These are phyloP conservation scores for Zoanthus gigantus DNA, from an alignment of 92 coral and sea anemone species.

Conservation along the genomic window DNA sequence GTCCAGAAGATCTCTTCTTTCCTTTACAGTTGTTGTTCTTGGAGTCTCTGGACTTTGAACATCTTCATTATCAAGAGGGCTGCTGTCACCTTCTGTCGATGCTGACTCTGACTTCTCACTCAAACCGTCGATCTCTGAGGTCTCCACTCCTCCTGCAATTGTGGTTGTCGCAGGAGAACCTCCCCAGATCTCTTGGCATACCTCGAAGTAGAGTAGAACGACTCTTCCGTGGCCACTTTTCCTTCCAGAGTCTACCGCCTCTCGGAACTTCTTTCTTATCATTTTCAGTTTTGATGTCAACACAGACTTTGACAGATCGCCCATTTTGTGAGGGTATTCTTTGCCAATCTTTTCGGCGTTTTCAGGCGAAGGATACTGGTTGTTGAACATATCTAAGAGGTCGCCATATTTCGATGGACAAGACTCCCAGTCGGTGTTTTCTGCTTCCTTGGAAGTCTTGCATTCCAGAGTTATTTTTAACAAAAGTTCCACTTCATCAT, in stretches of 20 bases:
- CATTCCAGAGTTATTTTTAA: neutral
- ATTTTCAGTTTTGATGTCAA: neutral
- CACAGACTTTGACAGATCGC: neutral
- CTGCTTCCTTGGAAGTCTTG: constrained; percentile 3
- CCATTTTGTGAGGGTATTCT: constrained; percentile 5
- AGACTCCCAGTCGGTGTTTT: constrained; percentile 10
- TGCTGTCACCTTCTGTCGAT: constrained; percentile 3
- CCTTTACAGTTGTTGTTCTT: constrained; percentile 1
- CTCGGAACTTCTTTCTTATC: constrained; percentile 5
- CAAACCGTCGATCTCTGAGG: constrained; percentile 1
- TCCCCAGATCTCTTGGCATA: constrained; percentile 3
- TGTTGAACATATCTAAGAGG: constrained; percentile 5
- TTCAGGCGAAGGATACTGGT: neutral
- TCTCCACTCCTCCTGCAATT: constrained; percentile 3
- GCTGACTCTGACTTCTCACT: constrained; percentile 1
- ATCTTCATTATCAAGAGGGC: neutral
- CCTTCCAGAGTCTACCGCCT: constrained; percentile 6
- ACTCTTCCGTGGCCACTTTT: neutral
- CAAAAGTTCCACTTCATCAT: neutral
- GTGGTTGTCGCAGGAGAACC: constrained; percentile 5
- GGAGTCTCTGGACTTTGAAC: constrained; percentile 1
- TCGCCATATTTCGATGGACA: constrained; percentile 9
- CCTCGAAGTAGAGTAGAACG: constrained; percentile 6
- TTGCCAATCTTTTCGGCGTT: constrained; percentile 2
- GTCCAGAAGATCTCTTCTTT: constrained; percentile 1